phyloP scores from a whole-genome alignment of 1,140 invertebrate species.

The Macrosteles quadrilineatus region DNA sequence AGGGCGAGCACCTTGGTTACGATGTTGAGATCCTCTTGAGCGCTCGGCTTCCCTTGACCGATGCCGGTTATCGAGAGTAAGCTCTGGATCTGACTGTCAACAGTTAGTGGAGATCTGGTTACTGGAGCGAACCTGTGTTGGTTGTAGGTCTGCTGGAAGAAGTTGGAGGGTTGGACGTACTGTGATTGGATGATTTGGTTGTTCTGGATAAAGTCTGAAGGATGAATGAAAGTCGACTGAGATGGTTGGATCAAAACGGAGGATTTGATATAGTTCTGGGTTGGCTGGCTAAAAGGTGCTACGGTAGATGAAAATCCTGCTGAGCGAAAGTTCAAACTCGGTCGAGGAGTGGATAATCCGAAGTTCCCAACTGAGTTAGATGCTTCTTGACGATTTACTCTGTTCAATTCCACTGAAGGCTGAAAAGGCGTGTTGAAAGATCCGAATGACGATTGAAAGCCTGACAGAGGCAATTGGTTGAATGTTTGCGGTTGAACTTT shows the following conservation, averaged over 20 bases:
- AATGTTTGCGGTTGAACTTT: neutral
- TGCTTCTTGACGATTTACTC: slow-evolving; percentile 40
- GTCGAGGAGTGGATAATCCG: slow-evolving; percentile 33
- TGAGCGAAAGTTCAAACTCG: neutral
- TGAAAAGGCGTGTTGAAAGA: slow-evolving; percentile 14
- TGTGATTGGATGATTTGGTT: neutral
- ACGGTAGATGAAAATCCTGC: neutral
- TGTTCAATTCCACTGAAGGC: slow-evolving; percentile 46
- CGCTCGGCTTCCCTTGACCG: slow-evolving; percentile 51
- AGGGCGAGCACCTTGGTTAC: slow-evolving; percentile 76
- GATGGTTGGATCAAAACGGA: neutral
- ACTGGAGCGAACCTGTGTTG: neutral
- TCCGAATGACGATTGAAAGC: neutral
- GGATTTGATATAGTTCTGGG: neutral
- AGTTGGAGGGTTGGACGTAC: neutral
- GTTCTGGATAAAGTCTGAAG: neutral
- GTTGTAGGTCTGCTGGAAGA: slow-evolving; percentile 32
- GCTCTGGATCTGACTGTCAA: slow-evolving; percentile 64
- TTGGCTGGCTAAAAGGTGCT: neutral
- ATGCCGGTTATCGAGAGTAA: slow-evolving; percentile 64
- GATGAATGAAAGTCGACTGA: neutral
- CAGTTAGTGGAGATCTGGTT: slow-evolving; percentile 46
- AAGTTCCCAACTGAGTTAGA: slow-evolving; percentile 42
- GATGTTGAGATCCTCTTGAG: slow-evolving; percentile 72
- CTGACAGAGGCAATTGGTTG: slow-evolving; percentile 11